A percentile compares a stretch with the other conserved stretches of the same genome.
Conservation (phyloP, 2,113 vertebrate species). For the Corythornis madagascariensis region DNA sequence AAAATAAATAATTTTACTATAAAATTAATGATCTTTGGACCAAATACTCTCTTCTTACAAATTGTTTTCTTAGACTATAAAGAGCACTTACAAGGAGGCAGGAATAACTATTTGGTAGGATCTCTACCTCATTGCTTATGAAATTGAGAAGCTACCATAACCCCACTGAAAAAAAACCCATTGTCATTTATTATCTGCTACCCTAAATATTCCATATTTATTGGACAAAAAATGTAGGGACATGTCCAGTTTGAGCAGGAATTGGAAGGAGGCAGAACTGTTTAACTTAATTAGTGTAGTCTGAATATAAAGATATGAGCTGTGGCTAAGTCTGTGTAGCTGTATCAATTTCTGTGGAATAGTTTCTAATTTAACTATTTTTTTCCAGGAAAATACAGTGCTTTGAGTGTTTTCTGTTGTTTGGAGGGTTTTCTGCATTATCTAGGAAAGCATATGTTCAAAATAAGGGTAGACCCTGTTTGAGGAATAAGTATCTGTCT, state of each 20-base stretch:
- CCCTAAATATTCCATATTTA: not conserved
- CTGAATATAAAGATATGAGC: not conserved
- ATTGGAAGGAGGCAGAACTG: not conserved
- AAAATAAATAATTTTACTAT: not conserved
- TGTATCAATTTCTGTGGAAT: not conserved
- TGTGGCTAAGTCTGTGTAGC: not conserved
- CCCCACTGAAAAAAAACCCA: rapidly evolving
- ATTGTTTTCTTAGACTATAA: not conserved
- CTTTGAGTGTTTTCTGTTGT: not conserved
- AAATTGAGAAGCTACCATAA: not conserved
- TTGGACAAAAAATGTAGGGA: not conserved
- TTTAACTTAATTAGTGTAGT: not conserved
- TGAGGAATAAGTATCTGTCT: not conserved
- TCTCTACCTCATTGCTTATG: not conserved
- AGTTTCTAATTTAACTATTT: not conserved
- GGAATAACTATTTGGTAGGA: not conserved
- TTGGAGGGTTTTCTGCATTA: not conserved
- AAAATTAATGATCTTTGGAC: not conserved
- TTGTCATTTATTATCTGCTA: not conserved
- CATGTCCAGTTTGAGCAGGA: not conserved
- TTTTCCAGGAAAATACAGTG: not conserved
- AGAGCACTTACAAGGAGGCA: not conserved
- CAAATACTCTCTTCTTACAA: not conserved
- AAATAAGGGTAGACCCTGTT: not conserved
- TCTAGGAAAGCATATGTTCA: not conserved